Evolutionary conservation across 2,797 vertebrate genomes (phyloP).

Genomic region (Lagorchestes hirsutus): DNA sequence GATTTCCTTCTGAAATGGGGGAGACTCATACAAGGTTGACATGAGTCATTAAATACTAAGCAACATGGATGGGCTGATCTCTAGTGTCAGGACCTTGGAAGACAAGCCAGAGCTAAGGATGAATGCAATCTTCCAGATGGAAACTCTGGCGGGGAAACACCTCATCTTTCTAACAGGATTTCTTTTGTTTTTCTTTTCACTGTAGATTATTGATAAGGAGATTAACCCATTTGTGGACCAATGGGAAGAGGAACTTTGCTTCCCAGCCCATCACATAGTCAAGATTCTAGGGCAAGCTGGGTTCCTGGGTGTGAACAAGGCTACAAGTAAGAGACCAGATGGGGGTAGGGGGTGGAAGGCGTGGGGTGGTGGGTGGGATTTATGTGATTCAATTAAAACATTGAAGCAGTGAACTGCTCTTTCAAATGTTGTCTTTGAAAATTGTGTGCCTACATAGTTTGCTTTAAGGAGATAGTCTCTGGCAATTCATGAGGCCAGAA

Average conservation of each 20-base stretch:
- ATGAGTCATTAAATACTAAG: background rate
- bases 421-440: background rate
- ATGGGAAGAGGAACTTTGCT: slow-evolving; percentile 90
- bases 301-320: slow-evolving; percentile 91
- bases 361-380: background rate
- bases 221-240: slow-evolving; percentile 92
- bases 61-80: background rate
- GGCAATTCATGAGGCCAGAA: background rate
- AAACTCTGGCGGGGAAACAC: background rate
- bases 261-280: slow-evolving; percentile 91
- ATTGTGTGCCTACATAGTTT: too few species aligned
- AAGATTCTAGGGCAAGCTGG: slow-evolving; percentile 90
- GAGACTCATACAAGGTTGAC: background rate
- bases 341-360: background rate
- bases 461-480: background rate
- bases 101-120: background rate
- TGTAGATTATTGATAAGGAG: slow-evolving; percentile 91
- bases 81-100: background rate
- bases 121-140: background rate
- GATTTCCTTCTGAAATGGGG: background rate
- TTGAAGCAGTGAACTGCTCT: background rate
- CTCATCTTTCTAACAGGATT: background rate
- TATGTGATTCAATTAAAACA: background rate
- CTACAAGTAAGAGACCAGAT: slow-evolving; percentile 83
- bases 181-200: slow-evolving; percentile 48